Evolutionary conservation across 2,888 invertebrate species (phyloP), one percentile per base, ranked within the genome.

Genomic region (Amphipoea lucens): DNA sequence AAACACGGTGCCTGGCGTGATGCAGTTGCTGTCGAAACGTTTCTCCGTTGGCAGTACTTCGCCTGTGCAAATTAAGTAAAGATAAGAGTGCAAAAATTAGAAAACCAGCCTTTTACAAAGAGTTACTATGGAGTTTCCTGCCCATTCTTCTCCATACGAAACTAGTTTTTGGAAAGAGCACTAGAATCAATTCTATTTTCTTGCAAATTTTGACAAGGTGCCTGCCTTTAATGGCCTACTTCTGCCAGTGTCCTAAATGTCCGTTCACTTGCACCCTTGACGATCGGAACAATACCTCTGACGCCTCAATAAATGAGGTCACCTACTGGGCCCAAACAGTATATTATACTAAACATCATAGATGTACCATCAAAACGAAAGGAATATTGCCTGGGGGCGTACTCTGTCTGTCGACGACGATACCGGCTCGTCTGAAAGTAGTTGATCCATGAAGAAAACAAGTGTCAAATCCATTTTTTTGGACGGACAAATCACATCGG

Each of bases 21-120:
- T 99, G 94, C 99, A 99, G 95, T 99, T 99, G 40, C 99, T 99
- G 95, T 99, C 99, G 94, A 99, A 99, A 81, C 98, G 97, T 77
- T 98, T 98, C 90, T 98, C 98, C 5, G 97, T 95, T 0, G 99
- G 99, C 70, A 99, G 95, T 0, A 94, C 95, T 94, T 99, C 98
- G 23, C 99, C 97, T 96, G 82, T 66, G 69, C 6, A 75, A 23
- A 5, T 9, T 2, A 76, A 42, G 14, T 17, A 48, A 45, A 4
- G 7, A 20, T 40, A 42, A 42, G 14, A 51, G 11, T 20, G 12
- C 3, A 7, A 42, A 12, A 76, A 17, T 42, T 0, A 29, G 7
- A 51, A n/a, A 67, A 40, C 1, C 14, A 40, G 40, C 12, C 6
- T 42, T 14, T n/a, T n/a, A n/a, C n/a, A n/a, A 40, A 66, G 1